phyloP scores from a whole-genome alignment of 2,113 vertebrate genomes.

The Lagopus muta region DNA sequence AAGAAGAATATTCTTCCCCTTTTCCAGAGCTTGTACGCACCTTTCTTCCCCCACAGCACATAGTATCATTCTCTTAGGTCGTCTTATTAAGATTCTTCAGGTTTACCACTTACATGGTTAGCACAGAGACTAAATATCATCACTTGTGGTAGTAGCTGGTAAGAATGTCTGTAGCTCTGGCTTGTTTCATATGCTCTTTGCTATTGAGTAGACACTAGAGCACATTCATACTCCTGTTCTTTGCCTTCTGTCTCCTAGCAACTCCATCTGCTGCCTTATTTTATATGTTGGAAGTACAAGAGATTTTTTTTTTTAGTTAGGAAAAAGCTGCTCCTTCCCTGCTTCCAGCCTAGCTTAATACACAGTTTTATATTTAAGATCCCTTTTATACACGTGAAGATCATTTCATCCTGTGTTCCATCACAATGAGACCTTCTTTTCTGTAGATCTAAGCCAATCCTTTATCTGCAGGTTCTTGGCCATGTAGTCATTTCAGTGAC shows the following conservation, averaged over 20 bases:
- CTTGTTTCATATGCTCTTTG: slow-evolving; percentile 1
- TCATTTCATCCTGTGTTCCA: neutral
- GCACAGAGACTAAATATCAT: slow-evolving; percentile 9
- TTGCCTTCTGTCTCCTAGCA: slow-evolving; percentile 74
- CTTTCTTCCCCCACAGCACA: no score
- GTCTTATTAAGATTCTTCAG: neutral
- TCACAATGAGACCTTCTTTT: neutral
- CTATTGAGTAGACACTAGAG: slow-evolving; percentile 41
- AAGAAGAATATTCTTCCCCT: no score
- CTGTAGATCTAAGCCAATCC: neutral
- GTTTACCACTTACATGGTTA: neutral
- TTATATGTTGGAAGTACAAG: slow-evolving; percentile 56
- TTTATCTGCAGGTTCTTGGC: neutral
- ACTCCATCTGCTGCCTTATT: slow-evolving; percentile 70
- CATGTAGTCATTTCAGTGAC: neutral
- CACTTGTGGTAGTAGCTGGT: neutral
- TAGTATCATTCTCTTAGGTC: neutral
- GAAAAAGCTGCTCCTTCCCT: slow-evolving; percentile 29
- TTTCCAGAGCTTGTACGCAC: no score
- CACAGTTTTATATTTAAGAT: slow-evolving; percentile 17
- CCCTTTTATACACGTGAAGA: neutral
- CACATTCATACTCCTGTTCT: slow-evolving; percentile 51
- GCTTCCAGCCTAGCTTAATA: neutral
- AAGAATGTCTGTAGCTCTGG: neutral
- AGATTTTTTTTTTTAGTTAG: slow-evolving; percentile 31